Evolutionary conservation across 2,888 invertebrate genomes (phyloP), one percentile per base, ranked within the genome.

Genomic region (Cheilosia vulpina): DNA sequence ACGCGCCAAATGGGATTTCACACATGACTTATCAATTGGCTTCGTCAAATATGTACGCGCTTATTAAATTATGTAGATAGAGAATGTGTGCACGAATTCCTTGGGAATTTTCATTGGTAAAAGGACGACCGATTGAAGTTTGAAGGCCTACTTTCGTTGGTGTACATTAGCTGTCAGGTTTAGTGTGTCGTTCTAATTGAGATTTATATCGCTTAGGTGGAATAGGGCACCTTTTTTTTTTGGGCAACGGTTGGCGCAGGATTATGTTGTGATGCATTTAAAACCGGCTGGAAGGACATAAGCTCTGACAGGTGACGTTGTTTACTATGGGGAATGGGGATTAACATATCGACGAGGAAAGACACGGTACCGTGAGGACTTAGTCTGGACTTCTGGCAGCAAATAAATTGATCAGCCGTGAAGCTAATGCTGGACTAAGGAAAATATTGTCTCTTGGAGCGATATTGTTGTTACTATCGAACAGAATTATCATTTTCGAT

Each of bases 1-100:
- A 38, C 47, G 17, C 34, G 24, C 45, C 52, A 69, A 68, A 68
- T 77, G 45, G 45, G 60, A 77, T 68, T 77, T 77, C 60, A 62
- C 60, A 62, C 69, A 68, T 69, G 60, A 62, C 60, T 62, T 77
- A 34, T 45, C 60, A 38, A 68, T 60, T 62, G 53, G 52, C 45
- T 55, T 60, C 11, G 15, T 43, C 9, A 52, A 38, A 21, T 34
- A 31, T 52, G 58, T 41, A 47, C n/a, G 71, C 38, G 41, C 53
- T 66, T 11, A 66, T 66, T 52, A 53, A 53, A 41, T 53, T 52
- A 66, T 43, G 52, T 38, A 47, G 34, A 13, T 47, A 31, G 17
- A 3, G 27, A 5, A 13, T 19, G 9, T 1, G 19, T 21, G n/a
- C 47, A 19, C 13, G 47, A 19, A n/a, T 27, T 41, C 17, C 24